These are phyloP conservation scores for Eucidaris tribuloides DNA, from an alignment of 35 echinoderm and acorn worm species.

Conservation along the genomic window DNA sequence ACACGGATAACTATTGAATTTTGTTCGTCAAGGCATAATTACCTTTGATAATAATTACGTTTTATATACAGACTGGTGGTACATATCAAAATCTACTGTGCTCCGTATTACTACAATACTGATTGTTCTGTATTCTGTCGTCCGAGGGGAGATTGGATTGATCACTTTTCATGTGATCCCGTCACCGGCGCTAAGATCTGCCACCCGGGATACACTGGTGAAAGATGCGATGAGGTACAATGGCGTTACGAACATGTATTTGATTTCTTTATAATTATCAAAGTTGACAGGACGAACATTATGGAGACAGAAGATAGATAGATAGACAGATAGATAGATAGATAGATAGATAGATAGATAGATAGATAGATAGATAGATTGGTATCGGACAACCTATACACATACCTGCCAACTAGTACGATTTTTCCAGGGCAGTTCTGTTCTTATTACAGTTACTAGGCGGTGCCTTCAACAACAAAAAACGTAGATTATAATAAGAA, in stretches of 20 bases:
- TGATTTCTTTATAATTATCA: neutral
- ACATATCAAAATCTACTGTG: conserved; percentile 27
- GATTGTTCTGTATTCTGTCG: conserved; percentile 17
- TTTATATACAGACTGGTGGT: neutral
- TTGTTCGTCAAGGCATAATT: neutral
- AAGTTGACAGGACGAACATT: neutral
- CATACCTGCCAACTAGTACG: neutral
- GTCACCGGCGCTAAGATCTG: conserved; percentile 30
- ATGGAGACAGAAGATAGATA: neutral
- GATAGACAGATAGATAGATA: neutral
- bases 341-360: too few relatives aligned
- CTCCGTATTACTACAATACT: conserved; percentile 19
- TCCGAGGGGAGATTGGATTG: neutral
- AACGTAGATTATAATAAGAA: too few relatives aligned
- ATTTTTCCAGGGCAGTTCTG: neutral
- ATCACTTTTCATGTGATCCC: conserved; percentile 29
- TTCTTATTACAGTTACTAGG: too few relatives aligned
- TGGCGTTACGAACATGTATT: neutral
- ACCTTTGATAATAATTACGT: neutral
- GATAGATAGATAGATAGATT: too few relatives aligned
- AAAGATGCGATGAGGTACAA: neutral
- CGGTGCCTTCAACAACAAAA: too few relatives aligned
- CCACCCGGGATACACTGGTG: conserved; percentile 27
- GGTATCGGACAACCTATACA: neutral
- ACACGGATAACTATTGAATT: neutral